A percentile compares a stretch with the other conserved stretches of the same genome.
These are phyloP conservation scores for Nothoprocta perdicaria DNA, from an alignment of 2,113 vertebrate species.

Conservation along the genomic window DNA sequence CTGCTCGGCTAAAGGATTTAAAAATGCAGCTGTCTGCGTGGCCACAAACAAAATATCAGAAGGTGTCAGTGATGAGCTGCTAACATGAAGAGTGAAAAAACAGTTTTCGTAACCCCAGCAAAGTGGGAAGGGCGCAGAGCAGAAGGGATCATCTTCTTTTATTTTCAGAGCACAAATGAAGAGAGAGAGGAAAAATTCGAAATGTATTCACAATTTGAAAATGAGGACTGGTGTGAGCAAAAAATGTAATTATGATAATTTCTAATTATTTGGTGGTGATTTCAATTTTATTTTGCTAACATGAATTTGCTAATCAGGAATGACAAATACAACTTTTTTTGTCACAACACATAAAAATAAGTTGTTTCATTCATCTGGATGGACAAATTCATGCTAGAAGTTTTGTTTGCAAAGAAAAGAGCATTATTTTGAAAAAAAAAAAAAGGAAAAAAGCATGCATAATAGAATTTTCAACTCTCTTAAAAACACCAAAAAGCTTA, in stretches of 20 bases:
- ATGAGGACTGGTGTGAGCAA: neutral
- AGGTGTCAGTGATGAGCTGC: neutral
- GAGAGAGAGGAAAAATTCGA: neutral
- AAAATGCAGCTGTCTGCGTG: neutral
- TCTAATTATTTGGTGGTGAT: neutral
- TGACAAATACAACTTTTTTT: neutral
- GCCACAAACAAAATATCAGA: neutral
- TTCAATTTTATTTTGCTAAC: slow-evolving; percentile 7
- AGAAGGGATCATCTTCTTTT: neutral
- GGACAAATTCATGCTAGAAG: neutral
- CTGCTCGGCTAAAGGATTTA: neutral
- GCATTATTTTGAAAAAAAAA: neutral
- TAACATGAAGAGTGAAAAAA: neutral
- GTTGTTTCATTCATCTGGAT: neutral
- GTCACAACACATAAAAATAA: neutral
- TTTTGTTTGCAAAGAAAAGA: neutral
- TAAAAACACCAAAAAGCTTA: slow-evolving; percentile 3
- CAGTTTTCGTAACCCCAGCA: neutral
- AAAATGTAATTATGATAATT: neutral
- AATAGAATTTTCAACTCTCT: slow-evolving; percentile 10
- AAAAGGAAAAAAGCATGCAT: neutral
- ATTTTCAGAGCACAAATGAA: neutral
- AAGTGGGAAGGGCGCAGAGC: neutral
- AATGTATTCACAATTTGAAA: neutral
- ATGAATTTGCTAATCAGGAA: neutral